Base-by-base conservation (phyloP, 2,888 invertebrate species). In the Campoletis raptor region DNA sequence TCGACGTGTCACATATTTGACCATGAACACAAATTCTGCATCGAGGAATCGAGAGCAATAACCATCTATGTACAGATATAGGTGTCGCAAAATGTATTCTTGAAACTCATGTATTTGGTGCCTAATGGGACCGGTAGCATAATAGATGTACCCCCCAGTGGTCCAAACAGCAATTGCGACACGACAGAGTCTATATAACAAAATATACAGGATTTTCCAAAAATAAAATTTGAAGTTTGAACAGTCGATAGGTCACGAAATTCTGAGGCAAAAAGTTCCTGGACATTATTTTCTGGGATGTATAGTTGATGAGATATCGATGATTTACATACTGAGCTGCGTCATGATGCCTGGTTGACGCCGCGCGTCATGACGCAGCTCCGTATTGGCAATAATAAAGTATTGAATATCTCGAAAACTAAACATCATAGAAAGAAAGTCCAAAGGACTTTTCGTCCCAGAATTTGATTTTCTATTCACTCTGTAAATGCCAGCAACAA, bases 51-150 rank as follows among this genome's bases (percentile, higher is more conserved):
- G 37, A 30, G 37, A 52, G 69, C 84, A 81, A 76, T 76, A 52
- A 85, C 52, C 80, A 48, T 69, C 24, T 36, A 37, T 64, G 72
- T 37, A 72, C 42, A 81, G 30, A 61, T 52, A 48, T 57, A 10
- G 12, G 9, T 48, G 69, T 37, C 24, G 77, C 52, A 66, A 85
- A 73, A 57, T 45, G 24, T 66, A 78, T 73, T 64, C 18, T 37
- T 12, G 24, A 82, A 74, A 42, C 64, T 30, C 69, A 54, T 78
- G 78, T 24, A 69, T 81, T 40, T 52, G 30, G 37, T 42, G 24
- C 57, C 30, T 42, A 82, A 85, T 78, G 42, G 24, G 78, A 74
- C 73, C 77, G 69, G 74, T 69, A 73, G 79, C 61, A 70, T 52
- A 82, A 82, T 77, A 36, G 70, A 67, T 64, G 72, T 48, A 72